These are phyloP conservation scores for Tetramorium simillimum DNA, from an alignment of 1,140 invertebrate genomes.

Conservation along the genomic window DNA sequence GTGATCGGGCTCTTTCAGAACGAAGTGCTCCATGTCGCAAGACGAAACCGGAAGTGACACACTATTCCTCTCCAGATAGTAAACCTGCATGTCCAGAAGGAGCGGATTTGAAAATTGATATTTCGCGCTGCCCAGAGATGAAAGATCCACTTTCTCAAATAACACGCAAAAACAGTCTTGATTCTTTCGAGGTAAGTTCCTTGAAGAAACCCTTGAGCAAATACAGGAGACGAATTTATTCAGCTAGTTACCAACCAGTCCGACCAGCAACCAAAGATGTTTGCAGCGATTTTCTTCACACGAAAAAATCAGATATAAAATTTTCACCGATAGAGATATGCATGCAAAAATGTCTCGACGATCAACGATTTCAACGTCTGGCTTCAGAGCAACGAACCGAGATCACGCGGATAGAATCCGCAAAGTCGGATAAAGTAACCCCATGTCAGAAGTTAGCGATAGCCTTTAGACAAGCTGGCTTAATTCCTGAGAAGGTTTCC, in stretches of 20 bases:
- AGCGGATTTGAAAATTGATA: background rate
- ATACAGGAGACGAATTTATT: background rate
- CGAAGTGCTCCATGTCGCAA: background rate
- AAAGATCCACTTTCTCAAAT: background rate
- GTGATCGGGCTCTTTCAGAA: background rate
- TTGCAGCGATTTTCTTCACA: background rate
- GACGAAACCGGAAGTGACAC: background rate
- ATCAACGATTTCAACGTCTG: background rate
- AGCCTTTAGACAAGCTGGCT: background rate
- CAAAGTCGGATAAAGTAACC: background rate
- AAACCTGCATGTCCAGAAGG: background rate
- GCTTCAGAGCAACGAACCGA: background rate
- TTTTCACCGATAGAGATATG: background rate
- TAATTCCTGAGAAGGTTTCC: background rate
- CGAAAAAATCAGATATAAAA: background rate
- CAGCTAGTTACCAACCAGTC: background rate
- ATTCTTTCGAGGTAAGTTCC: conserved; percentile 29
- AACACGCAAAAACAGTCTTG: conserved; percentile 63
- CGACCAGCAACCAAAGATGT: background rate
- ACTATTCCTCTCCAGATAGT: background rate
- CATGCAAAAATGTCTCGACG: background rate
- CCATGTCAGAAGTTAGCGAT: background rate
- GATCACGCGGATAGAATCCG: background rate
- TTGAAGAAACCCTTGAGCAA: background rate
- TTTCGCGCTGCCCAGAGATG: background rate